These are phyloP conservation scores for Tipula unca DNA, from an alignment of 2,888 invertebrate species.

Conservation along the genomic window DNA sequence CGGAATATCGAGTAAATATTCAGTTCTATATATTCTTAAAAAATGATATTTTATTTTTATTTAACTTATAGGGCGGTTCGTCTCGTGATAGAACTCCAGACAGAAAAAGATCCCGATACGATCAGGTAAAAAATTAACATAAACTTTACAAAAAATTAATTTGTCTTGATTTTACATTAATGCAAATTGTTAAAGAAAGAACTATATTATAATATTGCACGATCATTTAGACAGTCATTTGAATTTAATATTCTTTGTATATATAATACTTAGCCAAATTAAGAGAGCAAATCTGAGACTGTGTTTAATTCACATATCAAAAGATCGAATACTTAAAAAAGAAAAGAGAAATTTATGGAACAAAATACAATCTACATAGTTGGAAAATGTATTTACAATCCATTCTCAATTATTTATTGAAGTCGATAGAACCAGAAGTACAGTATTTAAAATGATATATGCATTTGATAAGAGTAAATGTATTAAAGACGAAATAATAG, in stretches of 20 bases:
- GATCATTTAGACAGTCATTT: neutral
- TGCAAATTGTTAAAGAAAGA: neutral
- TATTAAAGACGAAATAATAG: neutral
- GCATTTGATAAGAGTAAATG: neutral
- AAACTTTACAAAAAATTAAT: neutral
- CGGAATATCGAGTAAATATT: constrained; percentile 33
- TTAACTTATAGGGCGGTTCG: constrained; percentile 31
- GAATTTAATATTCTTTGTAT: constrained; percentile 1
- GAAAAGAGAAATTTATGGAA: neutral
- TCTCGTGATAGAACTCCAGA: constrained; percentile 39
- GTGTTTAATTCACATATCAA: neutral
- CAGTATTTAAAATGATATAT: neutral
- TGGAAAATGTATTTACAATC: neutral
- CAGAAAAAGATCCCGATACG: constrained; percentile 38
- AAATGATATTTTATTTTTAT: neutral
- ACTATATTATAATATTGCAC: neutral
- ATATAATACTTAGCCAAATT: constrained; percentile 17
- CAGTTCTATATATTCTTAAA: constrained; percentile 17
- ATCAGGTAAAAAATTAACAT: constrained; percentile 26
- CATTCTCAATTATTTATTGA: neutral
- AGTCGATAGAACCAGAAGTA: neutral
- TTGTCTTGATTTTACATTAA: constrained; percentile 9
- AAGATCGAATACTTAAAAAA: neutral
- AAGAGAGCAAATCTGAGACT: constrained; percentile 16
- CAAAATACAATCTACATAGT: neutral